phyloP scores from a whole-genome alignment of 2,797 vertebrate genomes.

The Sphenopsis melanotis region DNA sequence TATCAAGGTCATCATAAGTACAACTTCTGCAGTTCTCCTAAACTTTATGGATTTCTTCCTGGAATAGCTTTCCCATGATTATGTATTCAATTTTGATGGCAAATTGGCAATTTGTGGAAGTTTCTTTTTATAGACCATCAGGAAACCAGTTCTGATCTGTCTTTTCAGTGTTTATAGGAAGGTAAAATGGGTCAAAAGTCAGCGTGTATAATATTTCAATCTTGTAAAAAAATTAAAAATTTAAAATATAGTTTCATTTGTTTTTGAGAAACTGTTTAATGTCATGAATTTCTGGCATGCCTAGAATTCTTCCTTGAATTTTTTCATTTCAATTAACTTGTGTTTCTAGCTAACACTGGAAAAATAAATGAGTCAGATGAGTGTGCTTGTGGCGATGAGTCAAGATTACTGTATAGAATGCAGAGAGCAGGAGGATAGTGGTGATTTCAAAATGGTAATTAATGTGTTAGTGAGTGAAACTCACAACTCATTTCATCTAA shows the following conservation, averaged over 20 bases:
- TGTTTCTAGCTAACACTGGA: not conserved
- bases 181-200: not conserved
- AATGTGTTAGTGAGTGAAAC: not conserved
- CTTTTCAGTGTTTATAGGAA: not conserved
- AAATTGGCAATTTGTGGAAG: not conserved
- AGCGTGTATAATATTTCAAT: not conserved
- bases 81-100: not conserved
- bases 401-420: not conserved
- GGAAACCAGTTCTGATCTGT: not conserved
- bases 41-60: not conserved
- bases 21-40: not conserved
- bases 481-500: not conserved
- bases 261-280: not conserved
- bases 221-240: not conserved
- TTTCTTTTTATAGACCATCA: not conserved
- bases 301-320: not conserved
- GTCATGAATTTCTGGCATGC: not conserved
- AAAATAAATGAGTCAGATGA: not conserved
- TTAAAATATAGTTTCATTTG: not conserved
- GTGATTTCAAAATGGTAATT: not conserved
- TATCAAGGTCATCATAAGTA: not conserved
- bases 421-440: not conserved
- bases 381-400: not conserved
- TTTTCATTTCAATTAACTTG: not conserved
- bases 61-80: not conserved